These are phyloP conservation scores for Caranx ignobilis DNA, from an alignment of 2,113 vertebrate species.

Conservation along the genomic window DNA sequence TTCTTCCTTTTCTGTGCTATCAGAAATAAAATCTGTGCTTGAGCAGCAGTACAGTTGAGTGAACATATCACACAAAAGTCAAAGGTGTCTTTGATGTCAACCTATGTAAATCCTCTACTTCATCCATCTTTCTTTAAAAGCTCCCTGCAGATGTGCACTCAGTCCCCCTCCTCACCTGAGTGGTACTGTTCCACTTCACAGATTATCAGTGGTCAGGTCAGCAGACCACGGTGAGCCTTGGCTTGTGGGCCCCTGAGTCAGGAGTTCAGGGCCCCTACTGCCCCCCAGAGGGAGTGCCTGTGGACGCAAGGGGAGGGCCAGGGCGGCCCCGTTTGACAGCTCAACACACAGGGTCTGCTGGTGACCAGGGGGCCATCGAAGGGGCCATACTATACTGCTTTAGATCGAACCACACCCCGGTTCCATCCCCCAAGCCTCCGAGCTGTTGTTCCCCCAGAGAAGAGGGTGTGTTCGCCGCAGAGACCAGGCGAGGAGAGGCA, in stretches of 20 bases:
- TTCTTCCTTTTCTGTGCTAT: slow-evolving; percentile 27
- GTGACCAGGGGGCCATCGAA: slow-evolving; percentile 79
- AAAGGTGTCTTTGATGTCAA: slow-evolving; percentile 64
- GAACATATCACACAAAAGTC: slow-evolving; percentile 60
- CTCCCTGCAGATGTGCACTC: slow-evolving; percentile 62
- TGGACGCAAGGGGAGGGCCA: slow-evolving; percentile 73
- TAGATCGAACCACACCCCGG: slow-evolving; percentile 72
- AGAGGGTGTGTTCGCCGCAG: slow-evolving; percentile 79
- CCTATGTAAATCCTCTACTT: slow-evolving; percentile 61
- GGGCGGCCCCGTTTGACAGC: slow-evolving; percentile 78
- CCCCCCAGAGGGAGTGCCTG: slow-evolving; percentile 66
- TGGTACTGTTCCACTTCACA: slow-evolving; percentile 63
- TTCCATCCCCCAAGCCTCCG: slow-evolving; percentile 71
- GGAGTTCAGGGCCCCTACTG: slow-evolving; percentile 53
- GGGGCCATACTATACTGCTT: slow-evolving; percentile 72
- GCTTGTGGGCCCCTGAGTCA: slow-evolving; percentile 49
- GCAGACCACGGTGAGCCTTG: slow-evolving; percentile 51
- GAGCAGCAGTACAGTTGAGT: slow-evolving; percentile 54
- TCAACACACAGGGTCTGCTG: slow-evolving; percentile 80
- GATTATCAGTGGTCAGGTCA: slow-evolving; percentile 58
- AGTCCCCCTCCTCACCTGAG: slow-evolving; percentile 64
- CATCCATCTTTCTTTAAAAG: slow-evolving; percentile 30
- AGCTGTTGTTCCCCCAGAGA: slow-evolving; percentile 74
- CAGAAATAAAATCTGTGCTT: slow-evolving; percentile 41
- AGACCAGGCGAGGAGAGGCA: slow-evolving; percentile 77